Conservation (phyloP, 2,113 vertebrate genomes). For the Cercocebus atys region DNA sequence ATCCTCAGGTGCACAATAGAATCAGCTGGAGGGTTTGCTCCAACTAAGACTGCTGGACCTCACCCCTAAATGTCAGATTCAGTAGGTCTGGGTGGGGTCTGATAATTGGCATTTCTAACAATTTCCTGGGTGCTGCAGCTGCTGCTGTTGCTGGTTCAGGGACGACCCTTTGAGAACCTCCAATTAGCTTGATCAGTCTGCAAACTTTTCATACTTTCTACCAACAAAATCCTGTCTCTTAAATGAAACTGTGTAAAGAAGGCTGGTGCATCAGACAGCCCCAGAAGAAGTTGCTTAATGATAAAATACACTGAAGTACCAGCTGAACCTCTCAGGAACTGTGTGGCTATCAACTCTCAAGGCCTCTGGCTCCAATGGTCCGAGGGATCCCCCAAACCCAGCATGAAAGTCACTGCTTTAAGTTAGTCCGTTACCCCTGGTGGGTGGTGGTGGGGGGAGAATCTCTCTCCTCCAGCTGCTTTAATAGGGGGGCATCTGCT, state of each 20-base stretch:
- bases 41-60: not conserved
- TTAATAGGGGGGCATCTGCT: not conserved
- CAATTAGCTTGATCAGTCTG: not conserved
- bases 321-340: not conserved
- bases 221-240: not conserved
- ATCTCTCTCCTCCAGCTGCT: not conserved
- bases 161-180: not conserved
- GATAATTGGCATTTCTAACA: not conserved
- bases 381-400: not conserved
- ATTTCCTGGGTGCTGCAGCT: not conserved
- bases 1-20: no score
- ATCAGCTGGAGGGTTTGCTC: not conserved
- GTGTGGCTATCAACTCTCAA: rapidly evolving
- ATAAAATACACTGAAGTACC: not conserved
- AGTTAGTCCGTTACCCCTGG: not conserved
- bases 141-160: not conserved
- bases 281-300: not conserved
- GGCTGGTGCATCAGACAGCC: not conserved
- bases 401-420: not conserved
- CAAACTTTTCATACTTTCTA: not conserved
- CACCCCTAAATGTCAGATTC: no score
- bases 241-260: not conserved
- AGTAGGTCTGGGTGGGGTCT: not conserved
- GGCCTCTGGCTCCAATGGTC: not conserved
- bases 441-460: not conserved